Evolutionary conservation across 2,797 vertebrate genomes (phyloP), one percentile per base, ranked within the genome.

Genomic region (Phalloptychus januarius): DNA sequence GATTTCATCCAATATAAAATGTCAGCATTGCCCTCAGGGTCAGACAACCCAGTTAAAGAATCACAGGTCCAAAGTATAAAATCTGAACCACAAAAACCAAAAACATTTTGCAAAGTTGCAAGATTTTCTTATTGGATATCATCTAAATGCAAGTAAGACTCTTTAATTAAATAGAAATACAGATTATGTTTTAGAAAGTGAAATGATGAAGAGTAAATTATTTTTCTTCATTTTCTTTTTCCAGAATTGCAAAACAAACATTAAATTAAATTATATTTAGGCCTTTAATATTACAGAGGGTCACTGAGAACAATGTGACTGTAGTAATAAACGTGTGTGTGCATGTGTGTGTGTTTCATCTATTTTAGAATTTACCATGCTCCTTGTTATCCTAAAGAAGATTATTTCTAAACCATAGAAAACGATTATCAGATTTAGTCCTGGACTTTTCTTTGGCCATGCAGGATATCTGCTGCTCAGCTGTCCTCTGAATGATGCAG

Each of bases 1-100:
- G 72, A 42, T 78, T 90, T 88, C 45, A 72, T 45, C 56, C 52
- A 77, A 67, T 76, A 31, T 65, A 23, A 89, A 91, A 90, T 89
- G 84, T 86, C 87, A 88, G 73, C 65, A 75, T 80, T 73, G 45
- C 86, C 78, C 72, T 69, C 31, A 20, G 69, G 48, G 78, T 65
- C 44, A 15, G 67, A 65, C n/a, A 42, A n/a, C 10, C 20, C 38
- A 42, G 36, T 12, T 25, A 25, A 40, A n/a, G 11, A 69, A n/a
- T 23, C 20, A 42, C 23, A 42, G 5, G 5, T n/a, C 20, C 20
- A 67, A 40, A 38, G 25, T 1, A n/a, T 42, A 42, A 15, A 69
- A 40, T 11, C 23, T 12, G 10, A 40, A 25, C 11, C 10, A 13
- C 23, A 5, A 61, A 36, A 61, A 61, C 7, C 0, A 13, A 61